Conservation (phyloP, 2,888 invertebrate species). For the Pachydiplax longipennis region DNA sequence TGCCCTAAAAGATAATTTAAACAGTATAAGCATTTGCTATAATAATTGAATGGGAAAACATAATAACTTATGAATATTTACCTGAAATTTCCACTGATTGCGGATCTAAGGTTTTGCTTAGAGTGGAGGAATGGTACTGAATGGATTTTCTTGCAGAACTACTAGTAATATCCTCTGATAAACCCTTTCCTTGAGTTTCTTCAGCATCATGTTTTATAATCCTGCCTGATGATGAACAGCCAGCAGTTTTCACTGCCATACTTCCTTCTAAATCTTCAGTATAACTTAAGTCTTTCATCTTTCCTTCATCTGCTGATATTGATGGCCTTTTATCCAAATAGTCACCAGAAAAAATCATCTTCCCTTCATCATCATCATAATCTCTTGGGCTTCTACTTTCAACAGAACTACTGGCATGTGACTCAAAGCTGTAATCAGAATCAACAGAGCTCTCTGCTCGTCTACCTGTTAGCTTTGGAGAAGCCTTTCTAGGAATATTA, state of each 20-base stretch:
- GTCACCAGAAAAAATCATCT: constrained; percentile 37
- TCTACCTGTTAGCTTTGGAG: background rate
- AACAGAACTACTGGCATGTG: constrained; percentile 49
- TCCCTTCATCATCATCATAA: constrained; percentile 47
- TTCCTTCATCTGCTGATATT: background rate
- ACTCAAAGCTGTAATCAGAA: constrained; percentile 51
- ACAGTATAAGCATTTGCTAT: background rate
- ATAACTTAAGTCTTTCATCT: background rate
- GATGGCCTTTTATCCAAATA: background rate
- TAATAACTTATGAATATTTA: background rate
- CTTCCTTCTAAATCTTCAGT: background rate
- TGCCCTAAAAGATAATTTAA: background rate
- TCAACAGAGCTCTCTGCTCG: constrained; percentile 50
- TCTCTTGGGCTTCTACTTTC: constrained; percentile 48
- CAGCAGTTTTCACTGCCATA: background rate
- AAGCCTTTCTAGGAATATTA: background rate
- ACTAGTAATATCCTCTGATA: background rate
- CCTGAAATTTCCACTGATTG: background rate
- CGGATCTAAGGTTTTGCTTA: constrained; percentile 9
- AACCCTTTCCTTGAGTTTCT: background rate
- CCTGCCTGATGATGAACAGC: background rate
- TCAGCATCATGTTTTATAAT: background rate
- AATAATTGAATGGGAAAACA: background rate
- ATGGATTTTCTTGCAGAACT: background rate
- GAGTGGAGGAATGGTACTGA: background rate